Percentiles rank a stretch among this genome's conserved stretches.
phyloP scores from a whole-genome alignment of 2,113 vertebrate genomes.

The Thunnus maccoyii region DNA sequence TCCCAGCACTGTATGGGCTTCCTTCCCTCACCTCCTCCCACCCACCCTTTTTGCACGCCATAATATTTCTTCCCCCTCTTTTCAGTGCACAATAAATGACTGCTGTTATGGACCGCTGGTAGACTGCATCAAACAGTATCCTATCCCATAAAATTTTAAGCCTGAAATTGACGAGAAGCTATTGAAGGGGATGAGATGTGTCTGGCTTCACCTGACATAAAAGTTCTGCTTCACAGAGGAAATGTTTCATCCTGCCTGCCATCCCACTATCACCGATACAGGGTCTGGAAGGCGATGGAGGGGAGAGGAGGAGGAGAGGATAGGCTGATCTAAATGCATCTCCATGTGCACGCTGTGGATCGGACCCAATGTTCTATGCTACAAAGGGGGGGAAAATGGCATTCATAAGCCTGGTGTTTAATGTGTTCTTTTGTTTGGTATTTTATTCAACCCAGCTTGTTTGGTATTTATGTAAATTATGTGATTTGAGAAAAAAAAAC shows the following conservation, averaged over 20 bases:
- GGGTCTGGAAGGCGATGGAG: conserved; percentile 63
- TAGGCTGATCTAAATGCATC: conserved; percentile 68
- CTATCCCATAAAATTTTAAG: conserved; percentile 97
- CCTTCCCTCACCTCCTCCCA: conserved; percentile 55
- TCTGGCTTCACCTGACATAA: conserved; percentile 95
- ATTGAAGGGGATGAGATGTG: conserved; percentile 91
- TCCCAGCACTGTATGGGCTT: conserved; percentile 45
- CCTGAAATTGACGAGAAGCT: conserved; percentile 93
- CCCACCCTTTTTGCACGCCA: conserved; percentile 46
- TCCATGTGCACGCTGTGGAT: conserved; percentile 64
- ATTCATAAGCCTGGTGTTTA: conserved; percentile 33
- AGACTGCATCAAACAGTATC: conserved; percentile 99
- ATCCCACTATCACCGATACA: conserved; percentile 74
- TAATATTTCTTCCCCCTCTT: conserved; percentile 82
- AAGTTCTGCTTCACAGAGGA: conserved; percentile 93
- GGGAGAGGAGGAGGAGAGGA: conserved; percentile 57
- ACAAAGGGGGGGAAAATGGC: conserved; percentile 33
- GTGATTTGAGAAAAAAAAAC: no score
- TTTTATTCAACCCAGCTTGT: conserved; percentile 11
- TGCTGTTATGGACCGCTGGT: conserved; percentile 99
- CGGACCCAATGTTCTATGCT: conserved; percentile 64
- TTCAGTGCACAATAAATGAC: conserved; percentile 99
- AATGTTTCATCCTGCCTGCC: conserved; percentile 78
- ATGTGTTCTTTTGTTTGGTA: conserved; percentile 21
- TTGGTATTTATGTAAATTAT: neutral